A percentile compares a stretch with the other conserved stretches of the same genome.
Evolutionary conservation across 2,113 vertebrate genomes (phyloP).

Genomic region (Odocoileus virginianus): DNA sequence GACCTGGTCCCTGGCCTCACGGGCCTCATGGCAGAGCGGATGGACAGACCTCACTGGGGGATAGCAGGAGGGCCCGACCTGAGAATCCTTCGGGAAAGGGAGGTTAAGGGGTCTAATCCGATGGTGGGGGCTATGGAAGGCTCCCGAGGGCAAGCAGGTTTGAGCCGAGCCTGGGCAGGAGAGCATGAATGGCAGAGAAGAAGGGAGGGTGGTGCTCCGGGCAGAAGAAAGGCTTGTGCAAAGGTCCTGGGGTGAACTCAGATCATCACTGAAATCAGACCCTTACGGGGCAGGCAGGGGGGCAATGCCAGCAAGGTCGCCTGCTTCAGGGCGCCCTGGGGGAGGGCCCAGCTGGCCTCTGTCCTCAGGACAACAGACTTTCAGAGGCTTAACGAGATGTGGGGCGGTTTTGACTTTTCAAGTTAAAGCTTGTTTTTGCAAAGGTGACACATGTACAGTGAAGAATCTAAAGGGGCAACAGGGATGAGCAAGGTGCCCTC

Average conservation of each 20-base stretch:
- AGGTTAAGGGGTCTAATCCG: fast-evolving
- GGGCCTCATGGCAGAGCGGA: background rate
- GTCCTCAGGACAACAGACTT: background rate
- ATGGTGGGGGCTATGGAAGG: background rate
- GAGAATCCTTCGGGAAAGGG: background rate
- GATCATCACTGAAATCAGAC: background rate
- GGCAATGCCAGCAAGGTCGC: too few relatives aligned
- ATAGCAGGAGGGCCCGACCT: background rate
- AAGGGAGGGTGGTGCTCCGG: fast-evolving
- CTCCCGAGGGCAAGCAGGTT: background rate
- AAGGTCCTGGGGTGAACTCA: background rate
- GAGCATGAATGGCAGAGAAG: fast-evolving
- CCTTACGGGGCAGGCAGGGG: fast-evolving
- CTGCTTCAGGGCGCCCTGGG: background rate
- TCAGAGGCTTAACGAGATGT: fast-evolving
- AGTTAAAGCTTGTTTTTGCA: background rate
- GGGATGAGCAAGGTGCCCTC: background rate
- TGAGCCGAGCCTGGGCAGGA: background rate
- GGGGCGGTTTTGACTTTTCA: background rate
- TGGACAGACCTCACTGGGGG: background rate
- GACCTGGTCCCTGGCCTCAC: background rate
- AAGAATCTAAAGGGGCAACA: background rate
- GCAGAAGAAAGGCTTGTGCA: background rate
- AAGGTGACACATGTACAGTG: fast-evolving
- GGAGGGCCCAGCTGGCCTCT: background rate